These are phyloP conservation scores for Syngnathus floridae DNA, from an alignment of 2,113 vertebrate species.

Conservation along the genomic window DNA sequence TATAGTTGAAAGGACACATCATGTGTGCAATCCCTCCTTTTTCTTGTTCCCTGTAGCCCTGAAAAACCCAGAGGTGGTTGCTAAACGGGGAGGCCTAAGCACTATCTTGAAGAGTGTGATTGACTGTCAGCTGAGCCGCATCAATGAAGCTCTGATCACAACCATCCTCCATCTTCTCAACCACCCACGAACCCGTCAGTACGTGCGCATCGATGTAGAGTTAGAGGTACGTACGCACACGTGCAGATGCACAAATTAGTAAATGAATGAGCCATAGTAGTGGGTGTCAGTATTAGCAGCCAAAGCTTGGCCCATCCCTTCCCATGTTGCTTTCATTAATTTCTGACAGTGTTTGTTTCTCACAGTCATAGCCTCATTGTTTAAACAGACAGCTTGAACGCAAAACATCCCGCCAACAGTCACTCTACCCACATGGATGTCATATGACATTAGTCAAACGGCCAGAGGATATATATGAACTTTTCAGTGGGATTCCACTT, in stretches of 20 bases:
- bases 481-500: not conserved
- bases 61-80: conserved; percentile 96
- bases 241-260: not conserved
- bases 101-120: conserved; percentile 97
- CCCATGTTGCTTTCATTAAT: conserved; percentile 50
- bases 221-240: conserved; percentile 78
- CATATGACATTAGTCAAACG: conserved; percentile 23
- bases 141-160: conserved; percentile 97
- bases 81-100: conserved; percentile 89
- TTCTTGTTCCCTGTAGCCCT: conserved; percentile 68
- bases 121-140: conserved; percentile 94
- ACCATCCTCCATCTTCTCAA: conserved; percentile 96
- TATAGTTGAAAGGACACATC: too few relatives aligned
- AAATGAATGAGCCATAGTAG: conserved; percentile 17
- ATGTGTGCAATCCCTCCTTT: not conserved
- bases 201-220: conserved; percentile 90
- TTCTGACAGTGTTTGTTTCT: conserved; percentile 30
- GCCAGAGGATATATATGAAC: conserved; percentile 2
- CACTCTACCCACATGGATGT: conserved; percentile 19
- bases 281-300: conserved; percentile 31
- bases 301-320: conserved; percentile 26
- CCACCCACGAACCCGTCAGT: conserved; percentile 93
- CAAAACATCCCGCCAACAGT: conserved; percentile 8
- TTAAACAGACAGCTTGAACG: conserved; percentile 25
- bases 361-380: conserved; percentile 30